Evolutionary conservation across 2,113 vertebrate species (phyloP).

Genomic region (Hypocryptadius cinnamomeus): DNA sequence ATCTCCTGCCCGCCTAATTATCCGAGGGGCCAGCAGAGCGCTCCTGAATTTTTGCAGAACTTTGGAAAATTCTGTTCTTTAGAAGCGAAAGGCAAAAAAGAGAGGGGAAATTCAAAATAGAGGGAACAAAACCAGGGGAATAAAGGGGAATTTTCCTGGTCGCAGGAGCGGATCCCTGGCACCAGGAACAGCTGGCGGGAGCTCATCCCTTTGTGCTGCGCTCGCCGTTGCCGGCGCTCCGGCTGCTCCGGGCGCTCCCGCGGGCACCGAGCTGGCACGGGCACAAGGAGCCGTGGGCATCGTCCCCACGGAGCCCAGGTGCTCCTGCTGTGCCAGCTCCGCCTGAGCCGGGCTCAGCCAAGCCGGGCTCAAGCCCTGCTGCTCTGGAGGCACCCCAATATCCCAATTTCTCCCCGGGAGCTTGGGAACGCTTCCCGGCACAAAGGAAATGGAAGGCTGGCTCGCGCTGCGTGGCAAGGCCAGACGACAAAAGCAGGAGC

Average conservation of each 20-base stretch:
- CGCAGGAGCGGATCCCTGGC: background rate
- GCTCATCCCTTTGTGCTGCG: background rate
- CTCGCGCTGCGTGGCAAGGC: too few species aligned
- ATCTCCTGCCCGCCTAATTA: background rate
- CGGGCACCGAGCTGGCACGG: background rate
- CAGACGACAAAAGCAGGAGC: too few species aligned
- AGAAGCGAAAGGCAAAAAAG: background rate
- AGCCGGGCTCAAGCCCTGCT: background rate
- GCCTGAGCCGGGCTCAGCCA: background rate
- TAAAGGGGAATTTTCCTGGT: too few species aligned
- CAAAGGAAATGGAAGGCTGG: too few species aligned
- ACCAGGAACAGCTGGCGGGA: background rate
- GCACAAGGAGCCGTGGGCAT: background rate
- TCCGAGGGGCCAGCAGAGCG: background rate
- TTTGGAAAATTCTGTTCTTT: background rate
- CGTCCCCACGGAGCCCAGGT: background rate
- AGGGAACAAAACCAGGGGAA: too few species aligned
- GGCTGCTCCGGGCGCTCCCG: background rate
- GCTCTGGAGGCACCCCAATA: too few species aligned
- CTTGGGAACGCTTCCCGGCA: too few species aligned
- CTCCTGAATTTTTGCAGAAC: background rate
- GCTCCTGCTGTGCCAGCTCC: background rate
- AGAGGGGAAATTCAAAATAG: too few species aligned
- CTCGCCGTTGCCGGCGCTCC: background rate
- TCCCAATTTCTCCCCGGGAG: too few species aligned